Evolutionary conservation across 1,140 invertebrate species (phyloP).

Genomic region (Phymorhynchus buccinoides): DNA sequence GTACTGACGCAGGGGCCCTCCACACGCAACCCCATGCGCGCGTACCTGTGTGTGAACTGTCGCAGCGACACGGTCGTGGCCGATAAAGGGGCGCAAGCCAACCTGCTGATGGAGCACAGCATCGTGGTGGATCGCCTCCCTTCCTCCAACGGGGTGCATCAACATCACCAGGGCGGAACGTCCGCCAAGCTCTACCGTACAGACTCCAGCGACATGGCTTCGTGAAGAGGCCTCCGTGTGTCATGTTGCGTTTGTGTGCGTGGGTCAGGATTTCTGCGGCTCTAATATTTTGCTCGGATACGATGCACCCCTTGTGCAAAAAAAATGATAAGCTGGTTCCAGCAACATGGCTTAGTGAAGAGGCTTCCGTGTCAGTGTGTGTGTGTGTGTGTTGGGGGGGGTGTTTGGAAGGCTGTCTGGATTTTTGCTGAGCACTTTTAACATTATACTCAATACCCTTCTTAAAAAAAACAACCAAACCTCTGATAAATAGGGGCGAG

Average conservation of each 20-base stretch:
- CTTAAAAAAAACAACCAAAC: too few species aligned
- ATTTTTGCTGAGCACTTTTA: too few species aligned
- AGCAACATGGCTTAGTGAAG: too few species aligned
- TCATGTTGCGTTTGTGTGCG: background rate
- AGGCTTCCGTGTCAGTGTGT: too few species aligned
- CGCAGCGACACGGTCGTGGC: conserved; percentile 57
- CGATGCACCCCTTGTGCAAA: too few species aligned
- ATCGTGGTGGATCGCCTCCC: conserved; percentile 28
- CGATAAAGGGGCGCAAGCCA: conserved; percentile 65
- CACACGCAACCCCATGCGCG: conserved; percentile 54
- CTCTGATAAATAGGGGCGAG: too few species aligned
- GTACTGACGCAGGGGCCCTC: conserved; percentile 84
- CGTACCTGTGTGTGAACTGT: conserved; percentile 68
- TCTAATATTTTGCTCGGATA: too few species aligned
- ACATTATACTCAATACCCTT: too few species aligned
- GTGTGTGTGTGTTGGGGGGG: too few species aligned
- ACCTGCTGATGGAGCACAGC: conserved; percentile 41
- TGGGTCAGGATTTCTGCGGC: too few species aligned
- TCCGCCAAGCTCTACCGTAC: conserved; percentile 30
- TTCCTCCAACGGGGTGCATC: conserved; percentile 26
- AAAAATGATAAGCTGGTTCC: too few species aligned
- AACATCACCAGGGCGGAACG: conserved; percentile 25
- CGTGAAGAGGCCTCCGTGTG: background rate
- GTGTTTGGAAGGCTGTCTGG: too few species aligned
- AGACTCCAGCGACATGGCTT: conserved; percentile 5